Conservation (phyloP, 2,888 invertebrate genomes). For the Ichneumoninae sp. region DNA sequence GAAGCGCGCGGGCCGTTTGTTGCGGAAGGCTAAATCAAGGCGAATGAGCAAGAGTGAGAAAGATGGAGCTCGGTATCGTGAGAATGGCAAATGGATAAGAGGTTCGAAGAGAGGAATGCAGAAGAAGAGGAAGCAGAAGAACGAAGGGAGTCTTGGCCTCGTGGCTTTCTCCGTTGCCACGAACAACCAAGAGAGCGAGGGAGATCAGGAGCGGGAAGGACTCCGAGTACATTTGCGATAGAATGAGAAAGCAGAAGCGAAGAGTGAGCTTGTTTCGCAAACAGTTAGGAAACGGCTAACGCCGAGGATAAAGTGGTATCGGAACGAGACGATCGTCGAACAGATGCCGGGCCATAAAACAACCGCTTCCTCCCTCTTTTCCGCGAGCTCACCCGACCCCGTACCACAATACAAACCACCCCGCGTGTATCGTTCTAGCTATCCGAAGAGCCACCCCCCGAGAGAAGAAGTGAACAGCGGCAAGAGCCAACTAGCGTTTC, state of each 20-base stretch:
- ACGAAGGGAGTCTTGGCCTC: conserved; percentile 62
- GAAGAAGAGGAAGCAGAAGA: conserved; percentile 51
- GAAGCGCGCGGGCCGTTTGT: conserved; percentile 44
- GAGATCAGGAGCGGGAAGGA: conserved; percentile 30
- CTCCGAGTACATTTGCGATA: conserved; percentile 60
- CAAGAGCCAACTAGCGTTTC: conserved; percentile 83
- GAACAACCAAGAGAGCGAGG: conserved; percentile 39
- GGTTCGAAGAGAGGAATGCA: conserved; percentile 42
- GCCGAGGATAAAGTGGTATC: conserved; percentile 85
- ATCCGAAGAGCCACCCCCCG: conserved; percentile 55
- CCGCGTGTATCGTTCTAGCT: conserved; percentile 57
- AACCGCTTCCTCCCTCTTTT: conserved; percentile 78
- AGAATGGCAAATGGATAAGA: conserved; percentile 53
- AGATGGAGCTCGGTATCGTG: conserved; percentile 44
- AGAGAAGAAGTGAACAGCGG: conserved; percentile 61
- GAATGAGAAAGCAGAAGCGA: conserved; percentile 52
- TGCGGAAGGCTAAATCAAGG: conserved; percentile 51
- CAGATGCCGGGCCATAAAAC: conserved; percentile 84
- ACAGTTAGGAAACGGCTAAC: conserved; percentile 84
- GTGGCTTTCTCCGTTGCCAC: conserved; percentile 48
- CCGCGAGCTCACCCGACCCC: conserved; percentile 68
- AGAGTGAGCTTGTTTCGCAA: conserved; percentile 82
- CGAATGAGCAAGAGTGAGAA: conserved; percentile 45
- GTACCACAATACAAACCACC: conserved; percentile 34
- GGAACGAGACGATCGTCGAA: conserved; percentile 85